A percentile compares a stretch with the other conserved stretches of the same genome.
Evolutionary conservation across 2,888 invertebrate genomes (phyloP).

Genomic region (Andrena dorsata): DNA sequence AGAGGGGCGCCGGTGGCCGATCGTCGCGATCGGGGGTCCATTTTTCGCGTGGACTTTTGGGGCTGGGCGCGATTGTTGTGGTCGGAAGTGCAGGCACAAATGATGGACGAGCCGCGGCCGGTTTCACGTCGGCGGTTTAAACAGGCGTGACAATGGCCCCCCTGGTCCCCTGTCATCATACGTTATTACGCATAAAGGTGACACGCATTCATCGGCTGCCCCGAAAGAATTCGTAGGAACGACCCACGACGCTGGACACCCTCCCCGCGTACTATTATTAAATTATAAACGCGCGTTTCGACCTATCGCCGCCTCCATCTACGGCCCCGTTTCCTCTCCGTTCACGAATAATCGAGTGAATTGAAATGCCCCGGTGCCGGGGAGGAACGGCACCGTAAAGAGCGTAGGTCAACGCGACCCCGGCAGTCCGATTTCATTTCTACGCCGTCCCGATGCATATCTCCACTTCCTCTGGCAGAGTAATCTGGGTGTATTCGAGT

Average conservation of each 20-base stretch:
- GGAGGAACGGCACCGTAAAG: conserved; percentile 18
- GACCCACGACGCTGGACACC: conserved; percentile 31
- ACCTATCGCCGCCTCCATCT: conserved; percentile 51
- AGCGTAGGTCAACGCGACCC: neutral
- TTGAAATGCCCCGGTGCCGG: conserved; percentile 25
- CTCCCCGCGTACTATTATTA: conserved; percentile 53
- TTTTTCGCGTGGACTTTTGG: conserved; percentile 26
- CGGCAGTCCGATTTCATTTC: neutral
- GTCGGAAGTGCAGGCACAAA: conserved; percentile 22
- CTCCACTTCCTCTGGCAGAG: no score
- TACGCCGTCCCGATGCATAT: no score
- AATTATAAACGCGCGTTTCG: conserved; percentile 64
- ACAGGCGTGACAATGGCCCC: conserved; percentile 73
- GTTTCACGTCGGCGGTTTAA: conserved; percentile 54
- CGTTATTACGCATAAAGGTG: conserved; percentile 75
- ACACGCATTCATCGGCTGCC: conserved; percentile 63
- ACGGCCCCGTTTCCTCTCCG: conserved; percentile 21
- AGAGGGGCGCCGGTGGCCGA: neutral
- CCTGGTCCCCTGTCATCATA: conserved; percentile 73
- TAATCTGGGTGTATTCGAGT: no score
- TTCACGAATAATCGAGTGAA: conserved; percentile 29
- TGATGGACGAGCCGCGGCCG: conserved; percentile 46
- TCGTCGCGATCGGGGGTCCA: conserved; percentile 16
- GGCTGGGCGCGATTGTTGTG: conserved; percentile 5
- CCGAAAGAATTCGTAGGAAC: conserved; percentile 46